phyloP scores from a whole-genome alignment of 2,888 invertebrate species.

The Cosmia pyralina region DNA sequence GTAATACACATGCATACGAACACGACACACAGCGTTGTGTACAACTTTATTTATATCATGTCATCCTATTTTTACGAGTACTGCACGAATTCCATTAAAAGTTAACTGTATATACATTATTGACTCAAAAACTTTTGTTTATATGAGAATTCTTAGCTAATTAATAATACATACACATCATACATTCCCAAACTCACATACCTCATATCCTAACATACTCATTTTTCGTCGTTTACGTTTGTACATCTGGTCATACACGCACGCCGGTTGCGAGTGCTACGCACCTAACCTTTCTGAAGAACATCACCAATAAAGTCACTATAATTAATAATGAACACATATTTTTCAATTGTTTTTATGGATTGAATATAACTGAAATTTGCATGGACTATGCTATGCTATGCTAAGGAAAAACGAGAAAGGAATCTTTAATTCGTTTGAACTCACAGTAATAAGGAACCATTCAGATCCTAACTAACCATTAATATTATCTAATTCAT shows the following conservation, averaged over 20 bases:
- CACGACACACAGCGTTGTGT: too few relatives aligned
- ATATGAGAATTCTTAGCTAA: background rate
- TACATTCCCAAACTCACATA: too few relatives aligned
- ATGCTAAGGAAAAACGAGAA: background rate
- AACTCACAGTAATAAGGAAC: background rate
- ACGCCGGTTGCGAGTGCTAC: background rate
- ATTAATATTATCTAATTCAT: background rate
- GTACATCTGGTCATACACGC: too few relatives aligned
- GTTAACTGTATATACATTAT: too few relatives aligned
- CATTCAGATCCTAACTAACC: background rate
- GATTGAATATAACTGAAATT: background rate
- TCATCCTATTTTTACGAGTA: too few relatives aligned
- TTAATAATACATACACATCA: too few relatives aligned
- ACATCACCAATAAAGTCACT: background rate
- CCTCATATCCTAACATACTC: too few relatives aligned
- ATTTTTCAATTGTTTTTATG: background rate
- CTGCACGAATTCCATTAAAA: too few relatives aligned
- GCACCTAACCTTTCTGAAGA: background rate
- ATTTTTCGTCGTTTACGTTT: too few relatives aligned
- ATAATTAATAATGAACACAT: background rate
- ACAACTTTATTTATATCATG: too few relatives aligned
- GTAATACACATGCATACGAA: too few relatives aligned
- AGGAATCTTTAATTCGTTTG: background rate
- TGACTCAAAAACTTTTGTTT: background rate
- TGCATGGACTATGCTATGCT: too few relatives aligned